A percentile compares a stretch with the other conserved stretches of the same genome.
Conservation (phyloP, 2,113 vertebrate genomes). For the Apodemus sylvaticus region DNA sequence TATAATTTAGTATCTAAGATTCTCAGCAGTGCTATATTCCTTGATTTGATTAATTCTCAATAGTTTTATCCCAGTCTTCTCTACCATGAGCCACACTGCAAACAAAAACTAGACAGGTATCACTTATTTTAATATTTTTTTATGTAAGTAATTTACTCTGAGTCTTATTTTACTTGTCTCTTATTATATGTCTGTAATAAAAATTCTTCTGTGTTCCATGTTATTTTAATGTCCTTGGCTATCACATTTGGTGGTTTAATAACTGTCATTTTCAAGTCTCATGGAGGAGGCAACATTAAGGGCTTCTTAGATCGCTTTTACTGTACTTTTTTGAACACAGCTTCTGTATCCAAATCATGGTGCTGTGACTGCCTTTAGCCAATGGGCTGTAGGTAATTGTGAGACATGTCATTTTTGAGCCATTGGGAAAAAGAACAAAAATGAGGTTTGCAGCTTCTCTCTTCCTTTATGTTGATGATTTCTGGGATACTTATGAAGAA, state of each 20-base stretch:
- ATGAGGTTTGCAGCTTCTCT: neutral
- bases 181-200: neutral
- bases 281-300: neutral
- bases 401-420: neutral
- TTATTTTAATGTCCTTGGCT: neutral
- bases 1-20: neutral
- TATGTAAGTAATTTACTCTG: neutral
- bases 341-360: neutral
- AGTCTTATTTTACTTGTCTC: neutral
- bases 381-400: neutral
- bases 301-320: neutral
- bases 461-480: neutral
- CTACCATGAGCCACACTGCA: neutral
- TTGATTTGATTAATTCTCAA: neutral
- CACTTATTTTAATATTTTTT: neutral
- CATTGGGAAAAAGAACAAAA: neutral
- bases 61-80: neutral
- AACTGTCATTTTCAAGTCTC: neutral
- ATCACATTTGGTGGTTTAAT: neutral
- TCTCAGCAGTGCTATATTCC: neutral
- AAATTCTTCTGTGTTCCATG: neutral
- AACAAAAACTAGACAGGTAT: neutral
- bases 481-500: neutral
- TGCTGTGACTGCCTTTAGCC: neutral
- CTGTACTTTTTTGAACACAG: neutral